A percentile compares a stretch with the other conserved stretches of the same genome.
Evolutionary conservation across 2,888 invertebrate species (phyloP).

Genomic region (Acrocera orbiculus): DNA sequence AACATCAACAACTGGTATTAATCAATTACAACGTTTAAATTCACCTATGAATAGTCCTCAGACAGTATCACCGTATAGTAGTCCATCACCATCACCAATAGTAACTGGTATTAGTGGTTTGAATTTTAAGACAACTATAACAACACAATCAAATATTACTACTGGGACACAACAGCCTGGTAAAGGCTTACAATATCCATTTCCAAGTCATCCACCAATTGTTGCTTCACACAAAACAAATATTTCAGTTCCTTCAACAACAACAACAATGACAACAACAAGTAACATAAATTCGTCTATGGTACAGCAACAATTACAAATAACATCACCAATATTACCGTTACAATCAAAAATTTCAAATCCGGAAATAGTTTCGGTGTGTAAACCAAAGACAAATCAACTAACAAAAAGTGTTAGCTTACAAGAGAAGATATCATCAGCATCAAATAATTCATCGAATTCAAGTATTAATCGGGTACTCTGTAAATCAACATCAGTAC

Average conservation of each 20-base stretch:
- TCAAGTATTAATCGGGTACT: constrained; percentile 14
- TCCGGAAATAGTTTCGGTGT: constrained; percentile 5
- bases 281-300: constrained; percentile 10
- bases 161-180: constrained; percentile 17
- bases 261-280: constrained; percentile 16
- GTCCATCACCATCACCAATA: constrained; percentile 28
- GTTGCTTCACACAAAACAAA: constrained; percentile 23
- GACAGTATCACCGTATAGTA: constrained; percentile 29
- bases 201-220: constrained; percentile 56
- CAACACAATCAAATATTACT: constrained; percentile 4
- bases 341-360: constrained; percentile 5
- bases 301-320: constrained; percentile 17
- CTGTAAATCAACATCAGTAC: constrained; percentile 27
- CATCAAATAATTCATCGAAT: constrained; percentile 5
- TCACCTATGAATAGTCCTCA: constrained; percentile 33
- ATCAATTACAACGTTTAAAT: constrained; percentile 23
- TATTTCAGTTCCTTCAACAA: constrained; percentile 18
- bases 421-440: constrained; percentile 15
- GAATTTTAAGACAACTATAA: too few relatives aligned
- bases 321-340: constrained; percentile 2
- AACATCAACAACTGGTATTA: constrained; percentile 10
- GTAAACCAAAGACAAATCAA: constrained; percentile 21
- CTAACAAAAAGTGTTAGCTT: constrained; percentile 28
- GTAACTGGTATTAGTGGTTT: too few relatives aligned
- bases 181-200: constrained; percentile 51